These are phyloP conservation scores for Tiaroga cobitis DNA, from an alignment of 2,797 vertebrate genomes.

Conservation along the genomic window DNA sequence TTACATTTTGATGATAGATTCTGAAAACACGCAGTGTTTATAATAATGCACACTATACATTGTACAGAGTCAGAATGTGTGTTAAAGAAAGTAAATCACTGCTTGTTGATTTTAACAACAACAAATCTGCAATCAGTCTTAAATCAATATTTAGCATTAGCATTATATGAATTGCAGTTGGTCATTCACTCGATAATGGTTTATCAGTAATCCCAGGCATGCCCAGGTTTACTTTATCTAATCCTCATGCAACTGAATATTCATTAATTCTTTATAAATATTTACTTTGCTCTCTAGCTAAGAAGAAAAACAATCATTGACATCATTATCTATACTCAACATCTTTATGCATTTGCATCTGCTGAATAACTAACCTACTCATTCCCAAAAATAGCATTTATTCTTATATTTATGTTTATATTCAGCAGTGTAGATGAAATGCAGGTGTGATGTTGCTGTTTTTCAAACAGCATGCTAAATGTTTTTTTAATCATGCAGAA, in stretches of 20 bases:
- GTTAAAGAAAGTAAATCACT: constrained; percentile 19
- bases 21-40: not conserved
- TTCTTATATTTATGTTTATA: not conserved
- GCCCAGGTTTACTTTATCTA: not conserved
- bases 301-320: constrained; percentile 26
- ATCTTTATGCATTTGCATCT: constrained; percentile 22
- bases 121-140: not conserved
- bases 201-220: constrained; percentile 37
- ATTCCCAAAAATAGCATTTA: not conserved
- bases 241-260: constrained; percentile 8
- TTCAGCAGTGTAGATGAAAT: not conserved
- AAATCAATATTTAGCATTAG: constrained; percentile 17
- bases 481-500: not conserved
- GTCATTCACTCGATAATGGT: not conserved
- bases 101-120: constrained; percentile 1
- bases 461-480: constrained; percentile 5
- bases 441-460: not conserved
- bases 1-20: not conserved
- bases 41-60: not conserved
- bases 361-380: constrained; percentile 7
- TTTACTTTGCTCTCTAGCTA: constrained; percentile 23
- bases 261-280: constrained; percentile 21
- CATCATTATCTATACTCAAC: constrained; percentile 9
- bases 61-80: not conserved
- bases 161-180: not conserved